phyloP scores from a whole-genome alignment of 2,888 invertebrate species.

The Amiota mariae region DNA sequence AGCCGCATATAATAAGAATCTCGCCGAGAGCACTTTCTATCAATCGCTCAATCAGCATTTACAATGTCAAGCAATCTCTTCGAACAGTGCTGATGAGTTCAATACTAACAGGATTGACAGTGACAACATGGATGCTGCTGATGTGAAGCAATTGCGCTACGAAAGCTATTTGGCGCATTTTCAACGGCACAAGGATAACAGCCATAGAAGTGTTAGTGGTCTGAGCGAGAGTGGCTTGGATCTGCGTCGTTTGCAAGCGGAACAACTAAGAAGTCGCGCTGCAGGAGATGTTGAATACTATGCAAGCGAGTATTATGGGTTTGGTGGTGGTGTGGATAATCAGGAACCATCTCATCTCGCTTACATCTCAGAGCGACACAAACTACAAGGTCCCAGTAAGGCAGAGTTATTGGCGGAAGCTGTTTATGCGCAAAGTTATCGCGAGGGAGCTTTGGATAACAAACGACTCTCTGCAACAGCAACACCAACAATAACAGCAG shows the following conservation, averaged over 20 bases:
- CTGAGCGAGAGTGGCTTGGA: constrained; percentile 39
- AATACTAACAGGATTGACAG: constrained; percentile 1
- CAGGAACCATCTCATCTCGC: constrained; percentile 50
- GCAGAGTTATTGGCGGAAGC: constrained; percentile 19
- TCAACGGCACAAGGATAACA: constrained; percentile 55
- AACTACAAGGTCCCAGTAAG: neutral
- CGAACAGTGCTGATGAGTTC: constrained; percentile 20
- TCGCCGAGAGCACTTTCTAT: constrained; percentile 69
- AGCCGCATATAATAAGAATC: constrained; percentile 60
- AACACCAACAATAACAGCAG: constrained; percentile 32
- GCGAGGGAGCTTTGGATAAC: constrained; percentile 15
- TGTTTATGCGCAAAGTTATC: neutral
- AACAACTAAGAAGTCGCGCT: constrained; percentile 26
- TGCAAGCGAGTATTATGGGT: constrained; percentile 52
- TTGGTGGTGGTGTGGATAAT: constrained; percentile 41
- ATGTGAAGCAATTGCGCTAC: constrained; percentile 47
- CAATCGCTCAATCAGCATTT: constrained; percentile 68
- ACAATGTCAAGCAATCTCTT: constrained; percentile 55
- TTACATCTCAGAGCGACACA: constrained; percentile 5
- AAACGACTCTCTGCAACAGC: neutral
- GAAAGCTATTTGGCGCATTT: constrained; percentile 71
- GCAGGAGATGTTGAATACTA: constrained; percentile 7
- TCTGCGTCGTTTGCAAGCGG: constrained; percentile 40
- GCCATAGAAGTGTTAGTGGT: constrained; percentile 27
- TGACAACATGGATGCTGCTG: constrained; percentile 18